These are phyloP conservation scores for Athene cunicularia DNA, from an alignment of 2,113 vertebrate species.

Conservation along the genomic window DNA sequence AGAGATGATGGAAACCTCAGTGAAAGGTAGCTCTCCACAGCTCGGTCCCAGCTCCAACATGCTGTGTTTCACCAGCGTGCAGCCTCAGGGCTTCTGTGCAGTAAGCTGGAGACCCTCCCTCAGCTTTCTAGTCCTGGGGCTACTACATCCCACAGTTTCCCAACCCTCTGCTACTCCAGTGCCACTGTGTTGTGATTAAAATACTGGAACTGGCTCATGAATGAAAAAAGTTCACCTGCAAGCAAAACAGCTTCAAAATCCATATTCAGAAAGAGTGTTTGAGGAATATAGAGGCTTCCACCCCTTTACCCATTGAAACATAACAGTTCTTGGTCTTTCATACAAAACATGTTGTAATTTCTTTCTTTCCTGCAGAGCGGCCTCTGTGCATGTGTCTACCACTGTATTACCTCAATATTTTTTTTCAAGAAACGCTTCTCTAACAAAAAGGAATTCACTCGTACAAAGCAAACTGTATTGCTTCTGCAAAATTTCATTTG, in stretches of 20 bases:
- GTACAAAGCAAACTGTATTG: conserved; percentile 1
- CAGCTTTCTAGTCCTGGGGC: background rate
- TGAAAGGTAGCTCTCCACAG: background rate
- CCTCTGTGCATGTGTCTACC: background rate
- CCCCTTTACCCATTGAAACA: background rate
- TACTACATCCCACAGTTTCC: background rate
- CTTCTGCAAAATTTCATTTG: conserved; percentile 60
- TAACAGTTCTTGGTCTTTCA: background rate
- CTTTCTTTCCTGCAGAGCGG: conserved; percentile 37
- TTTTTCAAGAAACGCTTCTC: background rate
- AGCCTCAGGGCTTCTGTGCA: background rate
- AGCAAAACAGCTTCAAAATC: conserved; percentile 42
- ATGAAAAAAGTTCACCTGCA: background rate
- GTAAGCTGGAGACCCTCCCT: background rate
- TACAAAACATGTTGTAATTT: conserved; percentile 4
- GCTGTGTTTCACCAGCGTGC: background rate
- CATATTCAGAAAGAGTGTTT: conserved; percentile 20
- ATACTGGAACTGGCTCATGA: background rate
- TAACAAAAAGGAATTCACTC: conserved; percentile 51
- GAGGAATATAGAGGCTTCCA: background rate
- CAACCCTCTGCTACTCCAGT: background rate
- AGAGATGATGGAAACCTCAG: background rate
- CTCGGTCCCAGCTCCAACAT: background rate
- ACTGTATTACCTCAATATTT: conserved; percentile 31
- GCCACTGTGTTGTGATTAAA: background rate